Conservation (phyloP, 2,113 vertebrate genomes). For the Gopherus flavomarginatus region DNA sequence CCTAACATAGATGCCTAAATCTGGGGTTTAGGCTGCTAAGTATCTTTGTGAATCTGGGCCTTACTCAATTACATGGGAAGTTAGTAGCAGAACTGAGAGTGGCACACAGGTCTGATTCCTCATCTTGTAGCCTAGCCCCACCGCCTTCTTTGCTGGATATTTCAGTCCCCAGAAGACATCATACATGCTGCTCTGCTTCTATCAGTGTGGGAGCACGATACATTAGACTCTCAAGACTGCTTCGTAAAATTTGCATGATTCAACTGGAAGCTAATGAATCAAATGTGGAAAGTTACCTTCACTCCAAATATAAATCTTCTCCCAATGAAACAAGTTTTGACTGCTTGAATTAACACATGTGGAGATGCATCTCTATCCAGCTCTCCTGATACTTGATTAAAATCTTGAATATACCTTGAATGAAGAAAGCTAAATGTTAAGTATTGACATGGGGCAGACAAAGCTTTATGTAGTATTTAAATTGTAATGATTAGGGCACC, state of each 20-base stretch:
- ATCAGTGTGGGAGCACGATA: neutral
- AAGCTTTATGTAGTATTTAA: neutral
- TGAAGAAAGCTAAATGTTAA: slow-evolving; percentile 5
- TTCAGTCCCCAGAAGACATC: neutral
- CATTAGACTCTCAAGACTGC: neutral
- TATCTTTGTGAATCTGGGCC: neutral
- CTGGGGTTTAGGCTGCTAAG: neutral
- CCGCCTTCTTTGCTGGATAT: neutral
- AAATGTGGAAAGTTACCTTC: slow-evolving; percentile 78
- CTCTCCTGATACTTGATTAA: slow-evolving; percentile 64
- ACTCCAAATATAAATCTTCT: slow-evolving; percentile 86
- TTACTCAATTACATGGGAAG: neutral
- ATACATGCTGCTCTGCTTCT: neutral
- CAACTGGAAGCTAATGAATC: neutral
- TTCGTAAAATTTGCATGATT: neutral
- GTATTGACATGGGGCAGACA: neutral
- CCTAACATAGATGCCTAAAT: neutral
- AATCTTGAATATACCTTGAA: slow-evolving; percentile 76
- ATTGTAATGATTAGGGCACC: neutral
- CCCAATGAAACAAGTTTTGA: slow-evolving; percentile 85
- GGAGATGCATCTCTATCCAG: slow-evolving; percentile 44
- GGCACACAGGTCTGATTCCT: neutral
- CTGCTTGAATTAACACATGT: slow-evolving; percentile 78
- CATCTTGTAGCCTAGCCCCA: neutral
- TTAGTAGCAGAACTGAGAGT: neutral